Percentiles rank a stretch among this genome's conserved stretches.
Evolutionary conservation across 2,113 vertebrate species (phyloP).

Genomic region (Apaloderma vittatum): DNA sequence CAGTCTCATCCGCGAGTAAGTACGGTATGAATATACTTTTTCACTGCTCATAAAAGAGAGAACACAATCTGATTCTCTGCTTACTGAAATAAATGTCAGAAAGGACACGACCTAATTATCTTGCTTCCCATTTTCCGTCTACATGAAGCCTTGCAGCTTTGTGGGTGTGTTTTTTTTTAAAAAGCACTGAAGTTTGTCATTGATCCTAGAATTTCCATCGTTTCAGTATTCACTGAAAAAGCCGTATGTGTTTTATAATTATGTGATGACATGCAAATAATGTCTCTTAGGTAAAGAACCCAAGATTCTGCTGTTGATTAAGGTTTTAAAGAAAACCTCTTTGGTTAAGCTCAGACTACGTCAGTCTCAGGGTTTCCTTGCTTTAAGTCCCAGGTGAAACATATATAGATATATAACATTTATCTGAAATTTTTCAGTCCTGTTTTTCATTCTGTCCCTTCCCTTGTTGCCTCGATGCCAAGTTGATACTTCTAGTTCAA

Average conservation of each 20-base stretch:
- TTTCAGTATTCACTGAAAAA: not conserved
- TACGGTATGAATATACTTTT: not conserved
- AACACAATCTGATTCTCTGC: not conserved
- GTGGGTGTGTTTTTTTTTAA: not conserved
- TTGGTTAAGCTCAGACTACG: not conserved
- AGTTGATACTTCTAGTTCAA: not conserved
- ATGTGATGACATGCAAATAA: not conserved
- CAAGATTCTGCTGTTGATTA: not conserved
- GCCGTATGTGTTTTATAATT: not conserved
- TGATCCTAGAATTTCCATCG: slow-evolving; percentile 20
- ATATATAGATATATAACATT: not conserved
- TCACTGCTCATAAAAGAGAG: not conserved
- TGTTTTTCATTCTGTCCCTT: not conserved
- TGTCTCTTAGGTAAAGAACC: not conserved
- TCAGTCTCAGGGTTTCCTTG: not conserved
- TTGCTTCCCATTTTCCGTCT: not conserved
- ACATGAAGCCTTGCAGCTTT: not conserved
- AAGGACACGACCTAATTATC: not conserved
- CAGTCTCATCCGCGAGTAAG: not conserved
- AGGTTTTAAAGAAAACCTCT: not conserved
- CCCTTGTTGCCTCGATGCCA: not conserved
- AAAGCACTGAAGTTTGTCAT: not conserved
- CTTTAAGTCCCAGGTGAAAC: not conserved
- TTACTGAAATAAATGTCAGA: not conserved
- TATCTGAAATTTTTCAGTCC: not conserved